Base-by-base conservation (phyloP, 2,797 vertebrate species). In the Characodon lateralis region DNA sequence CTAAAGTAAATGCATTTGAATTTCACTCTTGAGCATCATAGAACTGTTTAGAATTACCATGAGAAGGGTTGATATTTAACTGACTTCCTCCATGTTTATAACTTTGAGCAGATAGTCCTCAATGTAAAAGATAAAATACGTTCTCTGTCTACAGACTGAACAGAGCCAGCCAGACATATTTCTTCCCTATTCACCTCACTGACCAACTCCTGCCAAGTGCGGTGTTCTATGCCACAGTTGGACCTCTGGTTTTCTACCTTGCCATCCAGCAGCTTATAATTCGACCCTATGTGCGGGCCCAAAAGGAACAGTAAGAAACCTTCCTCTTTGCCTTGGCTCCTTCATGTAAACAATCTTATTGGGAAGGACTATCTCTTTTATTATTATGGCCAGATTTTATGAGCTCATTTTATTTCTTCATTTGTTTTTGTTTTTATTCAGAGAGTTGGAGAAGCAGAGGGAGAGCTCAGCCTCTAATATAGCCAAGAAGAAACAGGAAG, bases 121-220 rank as follows among this genome's bases (percentile, higher is more conserved):
- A 24, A 55, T 53, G 35, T 74, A 69, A 86, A 77, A 83, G 66
- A 22, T 55, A 24, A 65, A 46, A 16, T 22, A 41, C 20, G 43
- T 66, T 88, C 63, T 79, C 55, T 75, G 55, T 61, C 85, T 85
- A 39, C 91, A 99, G 98, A 90, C 92, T 99, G 74, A 99, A 99
- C 92, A 93, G 98, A 90, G 98, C 98, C 86, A 99, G 98, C 88
- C 98, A 99, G 96, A 99, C 98, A 0, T 99, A 99, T 93, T 97
- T 98, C 95, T 99, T 99, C 92, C 98, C 98, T 0, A 95, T 99
- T 78, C 98, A 99, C 87, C 89, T 99, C 93, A 99, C 98, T 28
- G 98, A 99, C 88, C 98, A 99, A 92, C 97, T 99, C 46, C 95
- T 99, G 72, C 98, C 98, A 75, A 99, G 98, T 0, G 98, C 98